Conservation (phyloP, 2,113 vertebrate species). For the Takifugu bimaculatus region DNA sequence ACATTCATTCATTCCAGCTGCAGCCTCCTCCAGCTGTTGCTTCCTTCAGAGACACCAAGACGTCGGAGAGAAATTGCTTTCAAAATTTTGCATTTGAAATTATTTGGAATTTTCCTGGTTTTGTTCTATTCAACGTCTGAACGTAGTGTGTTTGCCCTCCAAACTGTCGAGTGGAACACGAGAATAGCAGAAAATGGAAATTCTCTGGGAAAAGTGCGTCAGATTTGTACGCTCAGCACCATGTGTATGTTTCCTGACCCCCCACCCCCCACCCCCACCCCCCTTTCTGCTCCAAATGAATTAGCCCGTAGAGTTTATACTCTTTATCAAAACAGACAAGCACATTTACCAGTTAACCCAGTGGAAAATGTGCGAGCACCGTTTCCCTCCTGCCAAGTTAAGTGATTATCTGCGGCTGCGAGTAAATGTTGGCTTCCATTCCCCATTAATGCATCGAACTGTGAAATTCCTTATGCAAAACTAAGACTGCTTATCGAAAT, state of each 20-base stretch:
- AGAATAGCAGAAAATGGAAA: neutral
- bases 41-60: too few relatives aligned
- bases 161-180: too few relatives aligned
- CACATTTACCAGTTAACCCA: constrained; percentile 4
- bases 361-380: constrained; percentile 10
- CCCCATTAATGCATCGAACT: constrained; percentile 27
- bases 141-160: too few relatives aligned
- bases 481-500: neutral
- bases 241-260: too few relatives aligned
- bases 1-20: too few relatives aligned
- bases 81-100: too few relatives aligned
- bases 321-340: constrained; percentile 10
- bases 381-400: neutral
- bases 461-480: constrained; percentile 3
- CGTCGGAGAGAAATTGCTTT: too few relatives aligned
- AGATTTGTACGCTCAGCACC: too few relatives aligned
- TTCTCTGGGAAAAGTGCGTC: neutral
- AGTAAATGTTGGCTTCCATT: constrained; percentile 32
- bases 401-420: constrained; percentile 20
- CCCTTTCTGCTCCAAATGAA: neutral
- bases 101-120: too few relatives aligned
- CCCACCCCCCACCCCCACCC: neutral
- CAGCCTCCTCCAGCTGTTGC: too few relatives aligned
- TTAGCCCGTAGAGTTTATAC: neutral
- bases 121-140: too few relatives aligned